These are phyloP conservation scores for Gymnocheta viridis DNA, from an alignment of 2,888 invertebrate species.

Conservation along the genomic window DNA sequence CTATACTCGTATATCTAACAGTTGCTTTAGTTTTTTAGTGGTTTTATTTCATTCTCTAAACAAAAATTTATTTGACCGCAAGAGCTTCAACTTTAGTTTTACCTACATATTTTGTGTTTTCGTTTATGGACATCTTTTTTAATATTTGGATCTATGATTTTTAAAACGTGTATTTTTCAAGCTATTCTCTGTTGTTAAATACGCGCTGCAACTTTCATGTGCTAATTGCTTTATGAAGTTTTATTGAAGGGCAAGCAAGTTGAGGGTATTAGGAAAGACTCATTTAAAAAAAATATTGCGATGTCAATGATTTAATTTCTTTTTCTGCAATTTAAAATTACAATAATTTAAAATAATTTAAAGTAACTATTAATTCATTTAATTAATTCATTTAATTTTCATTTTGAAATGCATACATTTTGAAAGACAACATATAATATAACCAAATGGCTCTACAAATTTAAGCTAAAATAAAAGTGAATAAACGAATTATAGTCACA, in stretches of 20 bases:
- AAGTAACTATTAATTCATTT: background rate
- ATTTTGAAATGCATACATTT: background rate
- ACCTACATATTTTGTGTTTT: background rate
- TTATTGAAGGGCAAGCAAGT: background rate
- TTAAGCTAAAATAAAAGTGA: conserved; percentile 45
- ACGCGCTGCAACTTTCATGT: background rate
- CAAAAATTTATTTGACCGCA: conserved; percentile 54
- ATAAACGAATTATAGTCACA: conserved; percentile 37
- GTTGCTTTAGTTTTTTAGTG: background rate
- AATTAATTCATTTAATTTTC: background rate
- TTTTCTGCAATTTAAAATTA: background rate
- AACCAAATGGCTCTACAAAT: conserved; percentile 23
- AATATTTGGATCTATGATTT: conserved; percentile 33
- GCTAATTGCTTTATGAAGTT: conserved; percentile 30
- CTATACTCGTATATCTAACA: conserved; percentile 3
- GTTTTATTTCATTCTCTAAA: background rate
- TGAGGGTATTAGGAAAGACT: background rate
- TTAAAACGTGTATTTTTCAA: conserved; percentile 16
- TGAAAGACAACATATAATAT: background rate
- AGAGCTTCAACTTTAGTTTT: conserved; percentile 37
- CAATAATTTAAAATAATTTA: background rate
- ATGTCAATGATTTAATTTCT: background rate
- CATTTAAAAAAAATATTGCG: background rate
- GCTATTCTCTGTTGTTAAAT: background rate
- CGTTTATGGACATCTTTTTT: conserved; percentile 6